Conservation (phyloP, 1,140 invertebrate species). For the Maniola jurtina region DNA sequence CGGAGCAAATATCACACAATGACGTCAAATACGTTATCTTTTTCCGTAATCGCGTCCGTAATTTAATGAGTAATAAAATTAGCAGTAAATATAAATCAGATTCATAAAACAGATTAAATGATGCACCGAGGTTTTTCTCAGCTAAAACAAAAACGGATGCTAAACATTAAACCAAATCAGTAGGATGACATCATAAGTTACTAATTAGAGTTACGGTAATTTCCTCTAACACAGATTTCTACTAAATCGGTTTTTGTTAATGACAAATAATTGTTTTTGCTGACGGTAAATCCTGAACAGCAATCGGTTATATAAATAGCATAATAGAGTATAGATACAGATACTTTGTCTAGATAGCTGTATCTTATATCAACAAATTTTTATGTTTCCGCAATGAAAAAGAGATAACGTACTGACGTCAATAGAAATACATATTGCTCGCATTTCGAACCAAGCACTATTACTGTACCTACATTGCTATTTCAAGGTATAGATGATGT, state of each 20-base stretch:
- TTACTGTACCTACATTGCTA: not conserved
- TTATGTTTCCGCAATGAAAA: conserved; percentile 3
- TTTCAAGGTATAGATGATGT: conserved; percentile 8
- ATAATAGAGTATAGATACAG: not conserved
- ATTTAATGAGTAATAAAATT: conserved; percentile 6
- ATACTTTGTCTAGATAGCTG: not conserved
- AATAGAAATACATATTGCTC: not conserved
- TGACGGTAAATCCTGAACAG: not conserved
- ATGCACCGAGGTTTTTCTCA: not conserved
- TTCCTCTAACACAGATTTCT: conserved; percentile 33
- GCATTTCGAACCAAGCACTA: not conserved
- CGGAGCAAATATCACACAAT: too few relatives aligned
- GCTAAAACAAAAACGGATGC: conserved; percentile 1
- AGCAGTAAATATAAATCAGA: not conserved
- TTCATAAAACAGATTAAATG: not conserved
- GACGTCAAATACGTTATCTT: too few relatives aligned
- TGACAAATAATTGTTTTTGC: not conserved
- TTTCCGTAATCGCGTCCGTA: too few relatives aligned
- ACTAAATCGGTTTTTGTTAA: not conserved
- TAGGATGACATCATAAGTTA: conserved; percentile 27
- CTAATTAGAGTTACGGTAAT: conserved; percentile 29
- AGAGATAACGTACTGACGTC: not conserved
- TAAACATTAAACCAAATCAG: not conserved
- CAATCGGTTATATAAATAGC: not conserved
- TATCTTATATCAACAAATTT: not conserved